Evolutionary conservation across 2,797 vertebrate species (phyloP).

Genomic region (Labroides dimidiatus): DNA sequence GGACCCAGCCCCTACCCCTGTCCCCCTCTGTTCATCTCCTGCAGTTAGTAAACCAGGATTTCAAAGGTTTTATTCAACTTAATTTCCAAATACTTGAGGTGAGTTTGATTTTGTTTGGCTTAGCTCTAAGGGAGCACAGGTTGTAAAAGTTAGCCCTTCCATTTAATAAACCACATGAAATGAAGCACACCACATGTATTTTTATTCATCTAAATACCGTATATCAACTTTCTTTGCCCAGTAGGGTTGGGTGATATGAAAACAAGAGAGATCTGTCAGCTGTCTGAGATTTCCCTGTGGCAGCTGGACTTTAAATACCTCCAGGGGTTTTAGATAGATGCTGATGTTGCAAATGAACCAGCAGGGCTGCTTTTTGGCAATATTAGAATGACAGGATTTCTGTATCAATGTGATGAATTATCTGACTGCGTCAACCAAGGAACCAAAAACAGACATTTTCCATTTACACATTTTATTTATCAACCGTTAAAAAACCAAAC

Average conservation of each 20-base stretch:
- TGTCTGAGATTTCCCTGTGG: constrained; percentile 13
- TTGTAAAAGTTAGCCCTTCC: constrained; percentile 35
- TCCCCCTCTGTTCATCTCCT: constrained; percentile 37
- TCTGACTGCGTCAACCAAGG: constrained; percentile 29
- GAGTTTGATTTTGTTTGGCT: constrained; percentile 47
- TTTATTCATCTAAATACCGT: constrained; percentile 35
- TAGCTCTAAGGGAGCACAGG: constrained; percentile 16
- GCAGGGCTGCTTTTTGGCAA: constrained; percentile 24
- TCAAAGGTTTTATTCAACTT: constrained; percentile 49
- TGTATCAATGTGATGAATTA: constrained; percentile 14
- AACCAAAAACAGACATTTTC: constrained; percentile 44
- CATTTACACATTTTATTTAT: constrained; percentile 26
- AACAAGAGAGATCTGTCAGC: constrained; percentile 1
- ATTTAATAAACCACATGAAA: constrained; percentile 36
- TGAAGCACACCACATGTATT: constrained; percentile 41
- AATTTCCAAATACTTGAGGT: constrained; percentile 43
- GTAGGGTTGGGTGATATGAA: constrained; percentile 47
- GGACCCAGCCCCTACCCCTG: not conserved
- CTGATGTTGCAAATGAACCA: constrained; percentile 24
- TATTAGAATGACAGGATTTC: constrained; percentile 12
- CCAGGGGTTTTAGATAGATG: constrained; percentile 7
- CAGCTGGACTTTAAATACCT: constrained; percentile 20
- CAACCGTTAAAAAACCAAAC: not conserved
- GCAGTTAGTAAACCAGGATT: constrained; percentile 40
- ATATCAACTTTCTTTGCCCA: constrained; percentile 36